Conservation (phyloP, 2,113 vertebrate genomes). For the Dasyurus viverrinus region DNA sequence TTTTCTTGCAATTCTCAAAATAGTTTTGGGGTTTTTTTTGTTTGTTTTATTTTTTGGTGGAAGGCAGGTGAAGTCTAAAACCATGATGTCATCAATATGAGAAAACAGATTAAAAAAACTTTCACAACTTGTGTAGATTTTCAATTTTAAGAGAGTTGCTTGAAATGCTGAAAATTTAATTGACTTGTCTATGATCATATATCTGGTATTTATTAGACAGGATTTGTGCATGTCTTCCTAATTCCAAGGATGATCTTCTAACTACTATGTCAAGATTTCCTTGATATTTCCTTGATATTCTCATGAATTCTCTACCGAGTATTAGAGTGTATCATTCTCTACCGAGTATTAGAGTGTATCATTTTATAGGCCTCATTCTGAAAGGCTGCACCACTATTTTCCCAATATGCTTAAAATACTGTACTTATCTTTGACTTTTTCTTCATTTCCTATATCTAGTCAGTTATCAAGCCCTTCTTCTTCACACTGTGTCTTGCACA, state of each 20-base stretch:
- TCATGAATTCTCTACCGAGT: background rate
- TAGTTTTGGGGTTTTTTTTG: background rate
- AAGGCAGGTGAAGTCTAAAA: background rate
- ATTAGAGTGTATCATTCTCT: background rate
- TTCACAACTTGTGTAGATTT: background rate
- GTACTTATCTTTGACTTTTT: background rate
- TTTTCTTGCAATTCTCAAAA: constrained; percentile 18
- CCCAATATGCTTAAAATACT: background rate
- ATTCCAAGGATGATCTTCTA: background rate
- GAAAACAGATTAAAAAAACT: background rate
- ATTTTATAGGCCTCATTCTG: background rate
- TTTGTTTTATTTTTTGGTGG: background rate
- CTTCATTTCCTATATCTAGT: background rate
- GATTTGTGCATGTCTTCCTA: background rate
- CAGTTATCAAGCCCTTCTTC: background rate
- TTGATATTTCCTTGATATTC: background rate
- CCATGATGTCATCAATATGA: background rate
- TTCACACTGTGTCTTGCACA: background rate
- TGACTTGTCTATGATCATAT: background rate
- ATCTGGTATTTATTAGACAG: background rate
- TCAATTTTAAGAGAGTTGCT: background rate
- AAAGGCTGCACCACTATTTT: background rate
- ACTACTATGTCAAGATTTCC: background rate
- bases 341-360: background rate
- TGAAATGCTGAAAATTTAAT: background rate